Conservation (phyloP, 1,140 invertebrate genomes). For the Sycobia sp. region DNA sequence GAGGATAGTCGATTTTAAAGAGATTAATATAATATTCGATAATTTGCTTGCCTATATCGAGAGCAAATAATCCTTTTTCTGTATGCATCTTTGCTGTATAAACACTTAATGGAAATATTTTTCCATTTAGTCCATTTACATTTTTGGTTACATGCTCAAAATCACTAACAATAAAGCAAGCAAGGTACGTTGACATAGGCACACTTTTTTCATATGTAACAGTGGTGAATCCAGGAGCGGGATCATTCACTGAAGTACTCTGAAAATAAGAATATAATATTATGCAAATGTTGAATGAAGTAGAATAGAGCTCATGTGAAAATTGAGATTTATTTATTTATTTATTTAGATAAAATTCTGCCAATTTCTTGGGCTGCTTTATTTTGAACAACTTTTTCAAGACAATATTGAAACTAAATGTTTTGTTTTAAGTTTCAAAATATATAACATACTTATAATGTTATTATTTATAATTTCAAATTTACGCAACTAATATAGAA, state of each 20-base stretch:
- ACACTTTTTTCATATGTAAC: conserved; percentile 80
- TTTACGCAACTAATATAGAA: too few species aligned
- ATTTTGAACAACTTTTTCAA: too few species aligned
- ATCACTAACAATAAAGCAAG: conserved; percentile 90
- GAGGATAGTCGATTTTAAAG: conserved; percentile 83
- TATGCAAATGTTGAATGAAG: too few species aligned
- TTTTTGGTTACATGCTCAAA: conserved; percentile 70
- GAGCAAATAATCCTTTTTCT: conserved; percentile 80
- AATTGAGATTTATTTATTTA: too few species aligned
- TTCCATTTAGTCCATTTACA: conserved; percentile 62
- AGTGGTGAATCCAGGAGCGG: conserved; percentile 55
- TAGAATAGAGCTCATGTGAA: too few species aligned
- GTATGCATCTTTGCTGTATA: conserved; percentile 77
- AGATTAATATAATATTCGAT: conserved; percentile 87
- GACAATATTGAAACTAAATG: too few species aligned
- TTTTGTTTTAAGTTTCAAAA: too few species aligned
- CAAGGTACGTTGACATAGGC: conserved; percentile 91
- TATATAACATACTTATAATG: too few species aligned
- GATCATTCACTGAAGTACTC: conserved; percentile 34
- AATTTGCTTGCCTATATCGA: conserved; percentile 76
- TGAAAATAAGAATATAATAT: too few species aligned
- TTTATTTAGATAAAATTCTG: too few species aligned
- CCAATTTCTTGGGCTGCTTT: too few species aligned
- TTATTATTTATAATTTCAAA: too few species aligned
- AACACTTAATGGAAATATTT: conserved; percentile 70